Conservation (phyloP, 1,140 invertebrate genomes). For the Delia radicum region DNA sequence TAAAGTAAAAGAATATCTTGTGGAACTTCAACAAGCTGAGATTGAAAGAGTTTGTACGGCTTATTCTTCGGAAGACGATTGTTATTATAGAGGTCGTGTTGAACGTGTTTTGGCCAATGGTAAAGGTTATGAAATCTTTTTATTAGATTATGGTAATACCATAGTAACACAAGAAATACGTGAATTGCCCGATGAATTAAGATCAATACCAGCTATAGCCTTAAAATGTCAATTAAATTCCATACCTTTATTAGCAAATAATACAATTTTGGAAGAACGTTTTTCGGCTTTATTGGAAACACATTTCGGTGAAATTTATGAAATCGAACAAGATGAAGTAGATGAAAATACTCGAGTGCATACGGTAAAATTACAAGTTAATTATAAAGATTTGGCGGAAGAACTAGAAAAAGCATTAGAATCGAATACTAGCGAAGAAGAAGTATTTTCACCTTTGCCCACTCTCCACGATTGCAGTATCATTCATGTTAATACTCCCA, state of each 20-base stretch:
- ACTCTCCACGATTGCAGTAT: slow-evolving; percentile 56
- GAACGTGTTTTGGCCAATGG: slow-evolving; percentile 59
- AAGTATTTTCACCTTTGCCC: slow-evolving; percentile 39
- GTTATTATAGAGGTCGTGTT: slow-evolving; percentile 69
- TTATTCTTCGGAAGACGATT: slow-evolving; percentile 67
- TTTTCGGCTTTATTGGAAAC: slow-evolving; percentile 41
- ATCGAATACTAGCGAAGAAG: slow-evolving; percentile 16
- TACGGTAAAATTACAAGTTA: slow-evolving; percentile 36
- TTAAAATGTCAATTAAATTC: slow-evolving; percentile 61
- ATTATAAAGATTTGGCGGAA: slow-evolving; percentile 45
- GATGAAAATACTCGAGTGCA: slow-evolving; percentile 18
- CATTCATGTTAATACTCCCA: slow-evolving; percentile 61
- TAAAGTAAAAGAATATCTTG: background rate
- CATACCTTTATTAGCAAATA: slow-evolving; percentile 34
- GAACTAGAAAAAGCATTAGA: slow-evolving; percentile 41
- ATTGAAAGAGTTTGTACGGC: slow-evolving; percentile 65
- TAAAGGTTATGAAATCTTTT: slow-evolving; percentile 61
- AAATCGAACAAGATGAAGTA: slow-evolving; percentile 36
- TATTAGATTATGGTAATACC: slow-evolving; percentile 73
- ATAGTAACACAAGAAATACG: slow-evolving; percentile 61
- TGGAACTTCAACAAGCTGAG: slow-evolving; percentile 25
- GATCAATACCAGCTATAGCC: slow-evolving; percentile 61
- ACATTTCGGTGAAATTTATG: slow-evolving; percentile 49
- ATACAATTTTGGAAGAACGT: slow-evolving; percentile 36
- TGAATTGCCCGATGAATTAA: slow-evolving; percentile 64